phyloP scores from a whole-genome alignment of 1,140 invertebrate species.

The Leptinotarsa defecta region DNA sequence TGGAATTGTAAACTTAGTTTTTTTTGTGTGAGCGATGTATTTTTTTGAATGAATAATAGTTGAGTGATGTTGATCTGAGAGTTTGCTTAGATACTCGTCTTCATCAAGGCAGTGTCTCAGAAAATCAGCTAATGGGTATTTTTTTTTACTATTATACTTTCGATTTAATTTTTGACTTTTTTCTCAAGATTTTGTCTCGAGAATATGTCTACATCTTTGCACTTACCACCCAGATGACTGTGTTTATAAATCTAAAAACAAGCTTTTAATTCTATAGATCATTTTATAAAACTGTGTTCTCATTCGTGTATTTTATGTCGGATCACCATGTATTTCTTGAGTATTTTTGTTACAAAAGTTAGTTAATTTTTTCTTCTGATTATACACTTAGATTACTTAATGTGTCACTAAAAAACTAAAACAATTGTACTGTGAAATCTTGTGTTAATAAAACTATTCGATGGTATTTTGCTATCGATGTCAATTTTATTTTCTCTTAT shows the following conservation, averaged over 20 bases:
- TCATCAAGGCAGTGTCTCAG: neutral
- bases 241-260: slow-evolving; percentile 34
- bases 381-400: slow-evolving; percentile 45
- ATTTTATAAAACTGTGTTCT: slow-evolving; percentile 30
- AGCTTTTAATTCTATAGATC: slow-evolving; percentile 26
- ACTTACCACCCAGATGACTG: slow-evolving; percentile 33
- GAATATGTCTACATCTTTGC: slow-evolving; percentile 5
- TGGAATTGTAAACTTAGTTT: slow-evolving; percentile 32
- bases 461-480: slow-evolving; percentile 48
- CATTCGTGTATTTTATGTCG: slow-evolving; percentile 26
- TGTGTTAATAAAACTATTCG: slow-evolving; percentile 46
- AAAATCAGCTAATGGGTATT: neutral
- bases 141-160: neutral
- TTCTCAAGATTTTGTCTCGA: neutral
- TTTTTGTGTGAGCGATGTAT: slow-evolving; percentile 24
- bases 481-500: slow-evolving; percentile 36
- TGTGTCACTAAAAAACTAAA: slow-evolving; percentile 43
- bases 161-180: neutral
- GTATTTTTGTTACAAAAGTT: slow-evolving; percentile 36
- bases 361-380: slow-evolving; percentile 27
- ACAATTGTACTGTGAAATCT: slow-evolving; percentile 46
- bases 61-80: slow-evolving; percentile 36
- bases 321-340: slow-evolving; percentile 23
- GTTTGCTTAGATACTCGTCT: slow-evolving; percentile 6
- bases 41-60: slow-evolving; percentile 29